phyloP scores from a whole-genome alignment of 2,797 vertebrate genomes.

The Chiloscyllium punctatum region DNA sequence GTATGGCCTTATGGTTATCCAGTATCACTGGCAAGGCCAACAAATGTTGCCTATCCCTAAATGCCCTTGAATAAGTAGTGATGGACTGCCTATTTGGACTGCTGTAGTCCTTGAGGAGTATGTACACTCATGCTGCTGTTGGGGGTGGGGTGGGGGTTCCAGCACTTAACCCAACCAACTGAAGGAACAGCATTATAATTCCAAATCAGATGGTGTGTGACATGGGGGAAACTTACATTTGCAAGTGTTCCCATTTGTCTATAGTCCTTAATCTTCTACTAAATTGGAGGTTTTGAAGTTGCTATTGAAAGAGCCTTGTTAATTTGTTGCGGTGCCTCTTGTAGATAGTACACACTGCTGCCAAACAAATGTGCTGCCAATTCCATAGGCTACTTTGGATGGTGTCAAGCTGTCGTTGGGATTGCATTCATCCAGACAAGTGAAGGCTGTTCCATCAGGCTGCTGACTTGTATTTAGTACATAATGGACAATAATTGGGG shows the following conservation, averaged over 20 bases:
- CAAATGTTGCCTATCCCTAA: not conserved
- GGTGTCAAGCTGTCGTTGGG: no score
- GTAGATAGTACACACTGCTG: not conserved
- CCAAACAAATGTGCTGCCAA: no score
- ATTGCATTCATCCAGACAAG: no score
- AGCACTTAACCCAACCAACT: not conserved
- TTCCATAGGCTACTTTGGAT: no score
- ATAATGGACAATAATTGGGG: no score
- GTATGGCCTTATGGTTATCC: no score
- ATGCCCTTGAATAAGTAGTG: not conserved
- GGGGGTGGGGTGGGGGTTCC: no score
- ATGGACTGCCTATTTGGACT: not conserved
- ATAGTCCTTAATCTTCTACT: not conserved
- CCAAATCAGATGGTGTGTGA: not conserved
- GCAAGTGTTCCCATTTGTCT: not conserved
- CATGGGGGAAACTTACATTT: not conserved
- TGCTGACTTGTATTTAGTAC: no score
- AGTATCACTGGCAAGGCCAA: not conserved
- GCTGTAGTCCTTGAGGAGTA: not conserved
- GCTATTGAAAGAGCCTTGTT: no score
- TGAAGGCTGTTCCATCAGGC: no score
- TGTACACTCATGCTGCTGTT: no score
- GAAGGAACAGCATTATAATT: no score
- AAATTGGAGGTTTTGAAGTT: not conserved
- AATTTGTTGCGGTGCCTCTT: not conserved